phyloP scores from a whole-genome alignment of 2,797 vertebrate genomes.

The Parambassis ranga region DNA sequence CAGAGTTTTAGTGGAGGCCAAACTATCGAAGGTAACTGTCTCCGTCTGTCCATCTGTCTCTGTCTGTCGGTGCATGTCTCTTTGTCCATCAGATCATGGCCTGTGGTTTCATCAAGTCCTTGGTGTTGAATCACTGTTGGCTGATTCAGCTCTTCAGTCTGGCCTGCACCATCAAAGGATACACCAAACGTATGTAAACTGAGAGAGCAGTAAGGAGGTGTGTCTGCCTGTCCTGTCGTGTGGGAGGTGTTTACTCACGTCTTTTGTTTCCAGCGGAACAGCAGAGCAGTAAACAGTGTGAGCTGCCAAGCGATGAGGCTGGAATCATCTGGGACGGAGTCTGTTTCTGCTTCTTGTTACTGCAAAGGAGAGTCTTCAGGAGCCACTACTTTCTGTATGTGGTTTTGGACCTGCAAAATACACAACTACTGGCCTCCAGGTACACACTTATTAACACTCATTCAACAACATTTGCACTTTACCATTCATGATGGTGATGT shows the following conservation, averaged over 20 bases:
- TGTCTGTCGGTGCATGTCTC: slow-evolving; percentile 28
- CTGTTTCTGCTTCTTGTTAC: slow-evolving; percentile 91
- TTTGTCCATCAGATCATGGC: slow-evolving; percentile 84
- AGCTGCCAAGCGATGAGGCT: slow-evolving; percentile 91
- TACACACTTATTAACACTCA: slow-evolving; percentile 49
- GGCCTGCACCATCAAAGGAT: slow-evolving; percentile 95
- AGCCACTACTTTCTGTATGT: slow-evolving; percentile 96
- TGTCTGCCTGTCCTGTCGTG: background rate
- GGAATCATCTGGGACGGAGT: slow-evolving; percentile 98
- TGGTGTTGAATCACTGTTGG: slow-evolving; percentile 92
- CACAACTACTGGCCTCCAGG: slow-evolving; percentile 94
- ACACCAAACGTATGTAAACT: slow-evolving; percentile 84
- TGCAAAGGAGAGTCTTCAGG: slow-evolving; percentile 94
- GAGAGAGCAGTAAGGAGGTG: no score
- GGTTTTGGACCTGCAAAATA: slow-evolving; percentile 91
- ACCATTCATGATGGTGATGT: background rate
- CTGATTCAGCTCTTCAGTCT: slow-evolving; percentile 93
- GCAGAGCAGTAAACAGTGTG: slow-evolving; percentile 78
- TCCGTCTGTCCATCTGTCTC: background rate
- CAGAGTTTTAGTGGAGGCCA: no score
- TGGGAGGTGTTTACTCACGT: background rate
- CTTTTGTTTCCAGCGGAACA: slow-evolving; percentile 62
- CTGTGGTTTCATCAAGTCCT: slow-evolving; percentile 89
- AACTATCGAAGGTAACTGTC: no score
- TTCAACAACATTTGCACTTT: no score